Conservation (phyloP, 2,797 vertebrate species). For the Coluber constrictor region DNA sequence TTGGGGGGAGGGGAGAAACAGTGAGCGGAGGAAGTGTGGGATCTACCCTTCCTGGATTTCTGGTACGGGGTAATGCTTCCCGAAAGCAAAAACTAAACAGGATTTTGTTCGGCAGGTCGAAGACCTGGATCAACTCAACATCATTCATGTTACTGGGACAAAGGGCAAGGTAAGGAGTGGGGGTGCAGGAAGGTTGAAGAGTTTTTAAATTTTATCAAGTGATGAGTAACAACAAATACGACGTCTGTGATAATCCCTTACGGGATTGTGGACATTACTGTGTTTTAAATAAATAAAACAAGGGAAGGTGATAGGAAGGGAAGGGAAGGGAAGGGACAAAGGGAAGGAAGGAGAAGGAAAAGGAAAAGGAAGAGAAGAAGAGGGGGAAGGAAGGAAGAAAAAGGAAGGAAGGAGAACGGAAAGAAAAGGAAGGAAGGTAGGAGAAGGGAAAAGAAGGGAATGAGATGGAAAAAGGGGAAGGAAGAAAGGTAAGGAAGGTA, state of each 20-base stretch:
- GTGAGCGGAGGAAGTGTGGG: background rate
- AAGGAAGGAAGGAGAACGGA: too few relatives aligned
- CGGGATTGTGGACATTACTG: background rate
- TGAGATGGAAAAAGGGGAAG: too few relatives aligned
- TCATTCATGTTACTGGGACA: slow-evolving; percentile 94
- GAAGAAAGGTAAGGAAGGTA: too few relatives aligned
- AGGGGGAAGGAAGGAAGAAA: background rate
- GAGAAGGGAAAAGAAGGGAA: too few relatives aligned
- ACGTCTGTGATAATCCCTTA: background rate
- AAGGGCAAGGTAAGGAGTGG: slow-evolving; percentile 87
- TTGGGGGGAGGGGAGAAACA: too few relatives aligned
- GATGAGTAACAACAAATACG: background rate
- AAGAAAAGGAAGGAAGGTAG: too few relatives aligned
- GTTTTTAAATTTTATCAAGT: background rate
- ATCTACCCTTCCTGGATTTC: background rate
- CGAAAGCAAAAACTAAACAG: background rate
- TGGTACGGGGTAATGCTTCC: background rate
- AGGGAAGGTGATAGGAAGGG: background rate
- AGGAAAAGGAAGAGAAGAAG: too few relatives aligned
- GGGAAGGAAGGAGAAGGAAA: too few relatives aligned
- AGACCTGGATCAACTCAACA: slow-evolving; percentile 85
- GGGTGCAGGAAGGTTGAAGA: background rate
- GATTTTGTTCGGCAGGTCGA: slow-evolving; percentile 76
- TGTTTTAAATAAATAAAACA: background rate
- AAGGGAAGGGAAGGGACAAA: too few relatives aligned